Evolutionary conservation across 1,140 invertebrate species (phyloP), one percentile per base, ranked within the genome.

Genomic region (Hyles euphorbiae): DNA sequence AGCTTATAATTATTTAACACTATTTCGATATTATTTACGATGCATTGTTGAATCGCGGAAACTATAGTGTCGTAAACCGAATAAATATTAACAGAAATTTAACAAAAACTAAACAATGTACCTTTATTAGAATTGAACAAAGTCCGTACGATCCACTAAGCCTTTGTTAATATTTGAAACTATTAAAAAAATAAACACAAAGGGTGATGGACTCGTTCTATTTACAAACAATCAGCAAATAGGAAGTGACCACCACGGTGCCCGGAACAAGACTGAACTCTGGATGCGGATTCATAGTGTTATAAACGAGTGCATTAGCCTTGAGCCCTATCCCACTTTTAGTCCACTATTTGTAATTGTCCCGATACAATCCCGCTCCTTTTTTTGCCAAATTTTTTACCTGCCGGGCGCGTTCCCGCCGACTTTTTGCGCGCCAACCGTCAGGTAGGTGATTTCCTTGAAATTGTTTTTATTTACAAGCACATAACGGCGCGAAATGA

Each of bases 231-330:
- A 68, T 70, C 53, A 55, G 68, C 57, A 52, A 50, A 54, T 58
- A 66, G 56, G 76, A 78, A 79, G 73, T 81, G 82, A 67, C 61
- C 78, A 72, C 73, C 47, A 51, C 76, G 78, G 77, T 68, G 70
- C 67, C 70, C 74, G 65, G 78, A 84, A 72, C 65, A 69, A 78
- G 76, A 88, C 83, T 88, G 85, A 86, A 82, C 77, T 74, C 82
- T 76, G 83, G 82, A 81, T 78, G 73, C 68, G 64, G 75, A 68
- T 69, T 68, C 74, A 53, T 72, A 77, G 77, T 67, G 69, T 85
- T 86, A 81, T 85, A 88, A 40, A 88, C 79, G 72, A 78, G 76
- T 80, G 69, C 63, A 72, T 69, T 73, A 81, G 73, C 83, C 83
- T 87, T 86, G 78, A 66, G 68, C 63, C 69, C 68, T 78, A 83